A percentile compares a stretch with the other conserved stretches of the same genome.
Evolutionary conservation across 2,888 invertebrate genomes (phyloP).

Genomic region (Microctonus brassicae): DNA sequence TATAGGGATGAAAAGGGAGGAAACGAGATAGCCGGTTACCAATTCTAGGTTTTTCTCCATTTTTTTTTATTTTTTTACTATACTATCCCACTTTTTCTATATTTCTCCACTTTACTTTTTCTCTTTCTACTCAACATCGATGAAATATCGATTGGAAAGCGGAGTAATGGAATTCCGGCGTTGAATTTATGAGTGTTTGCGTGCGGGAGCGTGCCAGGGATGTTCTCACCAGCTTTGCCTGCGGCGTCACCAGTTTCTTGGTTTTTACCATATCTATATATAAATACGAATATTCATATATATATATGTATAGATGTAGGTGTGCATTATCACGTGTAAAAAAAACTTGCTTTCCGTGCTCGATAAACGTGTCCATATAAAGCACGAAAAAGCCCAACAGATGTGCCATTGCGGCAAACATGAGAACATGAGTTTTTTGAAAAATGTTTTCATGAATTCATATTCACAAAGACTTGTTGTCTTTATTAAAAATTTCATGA

Average conservation of each 20-base stretch:
- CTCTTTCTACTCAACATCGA: conserved; percentile 41
- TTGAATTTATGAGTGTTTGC: conserved; percentile 62
- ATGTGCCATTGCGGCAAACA: conserved; percentile 7
- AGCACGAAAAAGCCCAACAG: not conserved
- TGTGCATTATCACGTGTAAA: not conserved
- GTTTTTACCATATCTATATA: not conserved
- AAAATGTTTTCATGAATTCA: not conserved
- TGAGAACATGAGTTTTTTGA: not conserved
- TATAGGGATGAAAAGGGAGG: not conserved
- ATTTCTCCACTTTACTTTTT: conserved; percentile 30
- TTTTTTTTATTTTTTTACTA: not conserved
- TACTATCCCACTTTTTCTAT: no score
- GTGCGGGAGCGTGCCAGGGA: conserved; percentile 39
- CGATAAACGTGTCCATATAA: conserved; percentile 12
- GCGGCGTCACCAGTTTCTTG: conserved; percentile 2
- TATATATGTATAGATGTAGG: not conserved
- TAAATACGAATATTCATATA: not conserved
- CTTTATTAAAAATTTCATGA: not conserved
- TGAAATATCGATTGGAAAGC: conserved; percentile 57
- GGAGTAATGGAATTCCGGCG: conserved; percentile 63
- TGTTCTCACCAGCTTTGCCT: conserved; percentile 30
- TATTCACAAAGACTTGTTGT: not conserved
- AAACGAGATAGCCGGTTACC: conserved; percentile 15
- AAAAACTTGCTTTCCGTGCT: conserved; percentile 27
- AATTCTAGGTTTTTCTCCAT: not conserved